Base-by-base conservation (phyloP, 2,797 vertebrate species). In the Protosalanx chinensis region DNA sequence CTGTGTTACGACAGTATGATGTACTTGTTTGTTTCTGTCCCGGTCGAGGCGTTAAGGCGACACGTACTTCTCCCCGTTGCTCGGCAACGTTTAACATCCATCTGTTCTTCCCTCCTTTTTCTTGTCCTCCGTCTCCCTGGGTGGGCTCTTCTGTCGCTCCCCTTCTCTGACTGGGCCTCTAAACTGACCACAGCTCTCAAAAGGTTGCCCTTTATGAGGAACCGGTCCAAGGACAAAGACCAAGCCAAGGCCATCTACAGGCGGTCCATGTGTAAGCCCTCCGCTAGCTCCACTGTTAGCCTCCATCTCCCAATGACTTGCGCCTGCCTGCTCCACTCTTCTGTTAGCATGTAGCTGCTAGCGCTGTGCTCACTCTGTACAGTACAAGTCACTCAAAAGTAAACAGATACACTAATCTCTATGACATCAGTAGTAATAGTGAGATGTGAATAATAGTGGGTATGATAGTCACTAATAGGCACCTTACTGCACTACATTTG, bases 171-270 rank as follows among this genome's bases (percentile, higher is more conserved):
- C 82, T 87, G 82, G 68, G 87, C 88, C 93, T 93, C 89, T 88
- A 91, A 92, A 94, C 93, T 92, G 93, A 92, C 92, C 93, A 92
- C 95, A 95, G 96, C 97, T 89, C 92, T 98, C 93, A 98, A 98
- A 96, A 96, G 95, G 94, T 95, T 99, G 93, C 96, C 98, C 91
- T 98, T 99, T 95, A 97, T 99, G 97, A 97, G 98, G 97, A 99
- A 97, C 97, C 95, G 96, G 95, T 95, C 96, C 93, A 98, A 97
- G 96, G 97, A 99, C 90, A 99, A 99, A 94, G 98, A 99, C 96
- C 93, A 95, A 94, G 93, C 90, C 93, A 99, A 99, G 93, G 96
- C 97, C 90, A 94, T 96, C 95, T 98, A 98, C 93, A 96, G 97
- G 84, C 97, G 97, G 93, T 99, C 97, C 88, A 97, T 99, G 97